Evolutionary conservation across 1,140 invertebrate species (phyloP), one percentile per base, ranked within the genome.

Genomic region (Steinernema feltiae): DNA sequence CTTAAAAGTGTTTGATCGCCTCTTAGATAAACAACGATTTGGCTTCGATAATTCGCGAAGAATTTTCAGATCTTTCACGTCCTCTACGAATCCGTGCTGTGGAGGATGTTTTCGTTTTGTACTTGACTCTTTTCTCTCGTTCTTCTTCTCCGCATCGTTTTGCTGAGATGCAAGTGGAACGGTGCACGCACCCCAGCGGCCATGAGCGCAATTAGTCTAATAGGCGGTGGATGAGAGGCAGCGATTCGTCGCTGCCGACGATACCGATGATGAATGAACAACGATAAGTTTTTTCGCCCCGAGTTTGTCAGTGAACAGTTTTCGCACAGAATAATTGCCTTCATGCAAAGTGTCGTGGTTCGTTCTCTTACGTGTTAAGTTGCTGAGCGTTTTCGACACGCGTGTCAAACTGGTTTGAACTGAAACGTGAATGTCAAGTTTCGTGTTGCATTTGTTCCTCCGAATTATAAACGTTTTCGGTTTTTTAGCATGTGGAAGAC

Each of bases 141-240:
- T 63, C 18, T 41, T 7, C 7, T 41, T 18, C 18, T 63, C 24
- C 53, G 12, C 2, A 63, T 27, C 41, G 41, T 27, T 21, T 63
- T 63, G 53, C 24, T 21, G 24, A 63, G 53, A 63, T 63, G 53
- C 53, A 63, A 63, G 53, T 63, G 53, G 53, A 63, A 63, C 53
- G 53, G 53, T 21, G 53, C 53, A 17, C 53, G 53, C 53, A 63
- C 53, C n/a, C n/a, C n/a, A n/a, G 53, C 53, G 53, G 12, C 24
- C 53, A 63, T 63, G 53, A 63, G 24, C 53, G 53, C 53, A 63
- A 27, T 63, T 12, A 27, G 24, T 63, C 53, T 63, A 63, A 63
- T 27, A 63, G 53, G 41, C 41, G 41, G 41, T 46, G 41, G 41
- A 46, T 46, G 7, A 63, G 24, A 63, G 12, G 24, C 53, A 63